Percentiles rank a stretch among this genome's conserved stretches.
phyloP scores from a whole-genome alignment of 2,797 vertebrate genomes.

The Knipowitschia caucasica region DNA sequence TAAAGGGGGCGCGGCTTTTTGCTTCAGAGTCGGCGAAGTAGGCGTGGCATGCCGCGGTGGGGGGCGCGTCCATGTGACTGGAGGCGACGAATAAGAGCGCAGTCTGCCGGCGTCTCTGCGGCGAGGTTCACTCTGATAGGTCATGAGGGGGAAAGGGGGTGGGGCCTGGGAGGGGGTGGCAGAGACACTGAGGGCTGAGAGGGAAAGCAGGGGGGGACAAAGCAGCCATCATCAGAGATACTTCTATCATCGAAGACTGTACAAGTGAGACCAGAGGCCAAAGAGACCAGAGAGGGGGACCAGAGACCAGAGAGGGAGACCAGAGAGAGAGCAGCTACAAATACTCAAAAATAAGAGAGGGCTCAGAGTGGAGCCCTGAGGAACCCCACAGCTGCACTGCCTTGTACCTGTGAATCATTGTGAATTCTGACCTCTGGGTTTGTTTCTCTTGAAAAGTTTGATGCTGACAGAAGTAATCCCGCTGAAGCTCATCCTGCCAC shows the following conservation, averaged over 20 bases:
- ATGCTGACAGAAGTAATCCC: background rate
- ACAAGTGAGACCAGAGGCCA: too few relatives aligned
- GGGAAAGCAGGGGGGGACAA: background rate
- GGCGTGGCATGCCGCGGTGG: conserved; percentile 2
- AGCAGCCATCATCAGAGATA: too few relatives aligned
- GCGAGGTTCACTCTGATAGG: conserved; percentile 83
- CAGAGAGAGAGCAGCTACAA: too few relatives aligned
- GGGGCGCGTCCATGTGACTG: conserved; percentile 75
- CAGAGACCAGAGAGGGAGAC: too few relatives aligned
- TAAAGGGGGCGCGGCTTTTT: background rate
- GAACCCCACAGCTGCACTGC: too few relatives aligned
- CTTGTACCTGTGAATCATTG: too few relatives aligned
- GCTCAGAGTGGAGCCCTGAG: too few relatives aligned
- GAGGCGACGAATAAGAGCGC: conserved; percentile 84
- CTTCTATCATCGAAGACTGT: too few relatives aligned
- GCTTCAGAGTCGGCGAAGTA: too few relatives aligned
- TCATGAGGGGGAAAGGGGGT: conserved; percentile 82
- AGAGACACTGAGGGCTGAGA: conserved; percentile 53
- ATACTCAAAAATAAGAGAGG: too few relatives aligned
- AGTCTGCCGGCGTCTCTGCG: conserved; percentile 81
- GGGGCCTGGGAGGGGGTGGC: conserved; percentile 21
- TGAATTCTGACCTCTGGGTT: background rate
- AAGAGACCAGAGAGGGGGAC: too few relatives aligned
- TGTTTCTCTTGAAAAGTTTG: conserved; percentile 4
- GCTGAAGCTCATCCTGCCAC: background rate